These are phyloP conservation scores for Poecilus cupreus DNA, from an alignment of 2,888 invertebrate genomes.

Conservation along the genomic window DNA sequence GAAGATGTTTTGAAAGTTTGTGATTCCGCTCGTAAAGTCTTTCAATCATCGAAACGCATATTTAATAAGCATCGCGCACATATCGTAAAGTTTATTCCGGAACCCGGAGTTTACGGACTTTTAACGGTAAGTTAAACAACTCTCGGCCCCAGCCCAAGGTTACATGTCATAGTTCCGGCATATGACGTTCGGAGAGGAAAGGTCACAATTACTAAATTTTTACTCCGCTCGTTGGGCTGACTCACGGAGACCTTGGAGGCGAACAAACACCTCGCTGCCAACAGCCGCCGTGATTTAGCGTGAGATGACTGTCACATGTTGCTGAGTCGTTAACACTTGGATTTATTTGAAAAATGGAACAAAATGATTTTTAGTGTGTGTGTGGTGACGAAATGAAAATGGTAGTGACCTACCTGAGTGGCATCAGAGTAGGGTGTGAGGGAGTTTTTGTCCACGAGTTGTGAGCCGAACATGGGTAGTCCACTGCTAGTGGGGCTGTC, in stretches of 20 bases:
- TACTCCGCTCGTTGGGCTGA: slow-evolving; percentile 37
- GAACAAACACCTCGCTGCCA: slow-evolving; percentile 56
- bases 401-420: slow-evolving; percentile 87
- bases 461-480: slow-evolving; percentile 90
- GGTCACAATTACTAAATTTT: slow-evolving; percentile 55
- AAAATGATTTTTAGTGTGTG: not conserved
- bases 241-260: slow-evolving; percentile 54
- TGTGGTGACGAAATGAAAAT: not conserved
- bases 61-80: slow-evolving; percentile 22
- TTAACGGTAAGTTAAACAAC: slow-evolving; percentile 4
- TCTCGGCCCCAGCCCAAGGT: slow-evolving; percentile 26
- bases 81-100: slow-evolving; percentile 23
- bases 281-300: slow-evolving; percentile 39
- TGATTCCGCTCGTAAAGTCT: slow-evolving; percentile 49
- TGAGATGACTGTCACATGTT: too few relatives aligned
- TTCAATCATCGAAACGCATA: slow-evolving; percentile 41
- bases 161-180: slow-evolving; percentile 54
- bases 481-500: slow-evolving; percentile 79
- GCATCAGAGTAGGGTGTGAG: slow-evolving; percentile 98
- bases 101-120: not conserved
- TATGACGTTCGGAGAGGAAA: slow-evolving; percentile 50
- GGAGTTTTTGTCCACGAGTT: slow-evolving; percentile 92
- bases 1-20: slow-evolving; percentile 47
- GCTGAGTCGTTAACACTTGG: too few relatives aligned
- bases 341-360: not conserved